A percentile compares a stretch with the other conserved stretches of the same genome.
phyloP scores from a whole-genome alignment of 2,888 invertebrate genomes.

The Epiblema foenella region DNA sequence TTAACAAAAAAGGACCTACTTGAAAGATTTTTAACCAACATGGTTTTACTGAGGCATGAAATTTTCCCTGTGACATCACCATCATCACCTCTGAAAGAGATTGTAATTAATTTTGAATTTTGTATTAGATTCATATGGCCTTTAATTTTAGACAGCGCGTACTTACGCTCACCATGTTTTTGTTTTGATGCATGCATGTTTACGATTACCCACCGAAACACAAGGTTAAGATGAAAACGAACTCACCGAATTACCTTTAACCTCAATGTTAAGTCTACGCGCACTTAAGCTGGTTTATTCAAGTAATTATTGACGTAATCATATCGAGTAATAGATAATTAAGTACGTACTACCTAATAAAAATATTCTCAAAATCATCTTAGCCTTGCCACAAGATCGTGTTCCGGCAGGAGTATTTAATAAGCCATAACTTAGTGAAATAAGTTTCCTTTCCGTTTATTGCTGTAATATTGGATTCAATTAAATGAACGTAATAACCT shows the following conservation, averaged over 20 bases:
- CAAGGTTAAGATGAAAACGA: slow-evolving; percentile 38
- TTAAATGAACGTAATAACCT: slow-evolving; percentile 9
- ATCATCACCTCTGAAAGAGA: too few species aligned
- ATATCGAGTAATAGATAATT: not conserved
- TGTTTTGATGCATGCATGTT: slow-evolving; percentile 18
- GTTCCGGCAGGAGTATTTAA: slow-evolving; percentile 27
- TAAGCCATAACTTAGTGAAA: slow-evolving; percentile 11
- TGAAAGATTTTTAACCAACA: too few species aligned
- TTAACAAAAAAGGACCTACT: too few species aligned
- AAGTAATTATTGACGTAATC: slow-evolving; percentile 37
- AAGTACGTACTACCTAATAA: slow-evolving; percentile 19
- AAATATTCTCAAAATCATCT: slow-evolving; percentile 24
- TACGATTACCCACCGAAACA: slow-evolving; percentile 1
- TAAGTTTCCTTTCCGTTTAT: slow-evolving; percentile 9
- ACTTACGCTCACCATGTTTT: not conserved
- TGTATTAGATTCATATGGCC: not conserved
- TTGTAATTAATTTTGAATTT: too few species aligned
- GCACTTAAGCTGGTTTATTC: slow-evolving; percentile 21
- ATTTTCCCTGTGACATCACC: too few species aligned
- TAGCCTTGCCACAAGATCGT: slow-evolving; percentile 14
- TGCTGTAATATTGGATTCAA: not conserved
- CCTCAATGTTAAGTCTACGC: slow-evolving; percentile 26
- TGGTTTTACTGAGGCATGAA: too few species aligned
- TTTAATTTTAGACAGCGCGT: not conserved
- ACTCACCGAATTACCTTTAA: slow-evolving; percentile 34